Percentiles rank a stretch among this genome's conserved stretches.
These are phyloP conservation scores for Esox niger DNA, from an alignment of 2,113 vertebrate genomes.

Conservation along the genomic window DNA sequence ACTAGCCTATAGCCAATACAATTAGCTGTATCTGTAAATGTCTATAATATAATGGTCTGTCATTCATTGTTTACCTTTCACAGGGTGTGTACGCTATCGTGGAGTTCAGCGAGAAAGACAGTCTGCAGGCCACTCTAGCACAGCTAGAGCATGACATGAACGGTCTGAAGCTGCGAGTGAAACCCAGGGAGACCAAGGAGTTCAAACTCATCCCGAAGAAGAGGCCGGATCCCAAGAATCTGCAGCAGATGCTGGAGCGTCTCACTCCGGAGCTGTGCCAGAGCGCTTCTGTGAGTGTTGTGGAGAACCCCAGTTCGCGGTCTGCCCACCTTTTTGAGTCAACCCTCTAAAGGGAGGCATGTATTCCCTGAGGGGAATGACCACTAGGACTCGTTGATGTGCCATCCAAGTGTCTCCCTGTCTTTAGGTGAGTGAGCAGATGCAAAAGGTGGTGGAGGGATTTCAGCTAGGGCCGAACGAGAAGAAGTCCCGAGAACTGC, in stretches of 20 bases:
- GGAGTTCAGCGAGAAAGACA: constrained; percentile 69
- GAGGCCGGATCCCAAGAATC: constrained; percentile 49
- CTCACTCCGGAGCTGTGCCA: constrained; percentile 73
- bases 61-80: neutral
- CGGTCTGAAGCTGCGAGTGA: constrained; percentile 78
- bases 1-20: no score
- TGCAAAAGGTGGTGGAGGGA: constrained; percentile 73
- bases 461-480: constrained; percentile 81
- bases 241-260: constrained; percentile 63
- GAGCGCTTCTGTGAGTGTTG: constrained; percentile 66
- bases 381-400: no score
- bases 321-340: neutral
- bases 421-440: constrained; percentile 80
- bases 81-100: constrained; percentile 89
- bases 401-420: neutral
- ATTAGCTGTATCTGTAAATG: no score
- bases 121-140: constrained; percentile 65
- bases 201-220: constrained; percentile 78
- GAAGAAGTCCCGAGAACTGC: constrained; percentile 73
- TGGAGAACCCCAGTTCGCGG: neutral
- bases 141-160: constrained; percentile 72
- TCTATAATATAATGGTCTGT: no score
- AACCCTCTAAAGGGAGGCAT: no score
- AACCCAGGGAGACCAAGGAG: constrained; percentile 81
- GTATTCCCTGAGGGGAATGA: no score